Evolutionary conservation across 2,888 invertebrate genomes (phyloP).

Genomic region (Helleia helle): DNA sequence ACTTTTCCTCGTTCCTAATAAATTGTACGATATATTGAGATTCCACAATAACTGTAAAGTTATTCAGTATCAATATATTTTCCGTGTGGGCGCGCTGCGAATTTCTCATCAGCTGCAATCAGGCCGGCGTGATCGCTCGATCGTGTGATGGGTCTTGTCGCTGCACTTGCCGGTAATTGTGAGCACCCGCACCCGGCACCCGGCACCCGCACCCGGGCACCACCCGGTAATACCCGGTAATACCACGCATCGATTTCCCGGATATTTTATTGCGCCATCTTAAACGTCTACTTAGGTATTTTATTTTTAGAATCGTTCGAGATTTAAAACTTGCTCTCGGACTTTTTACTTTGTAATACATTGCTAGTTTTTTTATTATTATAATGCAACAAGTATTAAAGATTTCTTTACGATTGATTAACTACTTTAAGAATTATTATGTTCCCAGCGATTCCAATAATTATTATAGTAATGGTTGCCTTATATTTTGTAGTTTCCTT

Average conservation of each 20-base stretch:
- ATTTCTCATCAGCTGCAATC: constrained; percentile 50
- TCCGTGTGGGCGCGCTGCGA: constrained; percentile 52
- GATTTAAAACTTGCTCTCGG: no score
- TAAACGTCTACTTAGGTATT: not conserved
- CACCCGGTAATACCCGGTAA: not conserved
- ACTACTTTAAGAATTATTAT: no score
- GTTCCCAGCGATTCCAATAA: no score
- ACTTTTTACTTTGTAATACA: no score
- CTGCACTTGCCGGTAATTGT: constrained; percentile 23
- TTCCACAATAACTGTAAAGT: constrained; percentile 1
- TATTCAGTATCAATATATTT: constrained; percentile 30
- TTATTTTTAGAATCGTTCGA: not conserved
- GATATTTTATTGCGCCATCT: not conserved
- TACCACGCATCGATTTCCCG: not conserved
- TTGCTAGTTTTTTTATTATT: no score
- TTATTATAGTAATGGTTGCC: no score
- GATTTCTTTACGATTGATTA: no score
- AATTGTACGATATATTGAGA: no score
- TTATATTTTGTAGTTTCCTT: no score
- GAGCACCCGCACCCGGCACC: constrained; percentile 3
- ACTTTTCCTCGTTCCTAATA: no score
- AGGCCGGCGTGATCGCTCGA: constrained; percentile 31
- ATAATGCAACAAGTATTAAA: no score
- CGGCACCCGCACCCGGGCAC: not conserved
- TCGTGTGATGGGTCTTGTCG: constrained; percentile 21